Evolutionary conservation across 1,140 invertebrate genomes (phyloP).

Genomic region (Apocrypta bakeri): DNA sequence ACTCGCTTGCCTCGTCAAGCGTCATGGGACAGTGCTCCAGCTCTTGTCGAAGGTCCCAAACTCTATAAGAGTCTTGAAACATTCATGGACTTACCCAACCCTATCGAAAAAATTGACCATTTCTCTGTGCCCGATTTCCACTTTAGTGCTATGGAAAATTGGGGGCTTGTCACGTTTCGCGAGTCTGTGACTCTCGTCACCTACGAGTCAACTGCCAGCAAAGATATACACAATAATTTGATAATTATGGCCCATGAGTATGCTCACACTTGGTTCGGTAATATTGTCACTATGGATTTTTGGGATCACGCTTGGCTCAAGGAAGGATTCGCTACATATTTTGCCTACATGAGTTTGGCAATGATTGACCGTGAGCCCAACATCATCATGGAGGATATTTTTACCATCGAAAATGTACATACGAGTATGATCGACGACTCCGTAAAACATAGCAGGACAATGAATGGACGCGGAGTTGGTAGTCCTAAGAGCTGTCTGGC

Average conservation of each 20-base stretch:
- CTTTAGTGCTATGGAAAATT: slow-evolving; percentile 87
- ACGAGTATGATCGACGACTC: slow-evolving; percentile 77
- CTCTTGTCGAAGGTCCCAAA: slow-evolving; percentile 30
- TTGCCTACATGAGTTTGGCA: slow-evolving; percentile 79
- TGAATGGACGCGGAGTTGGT: slow-evolving; percentile 82
- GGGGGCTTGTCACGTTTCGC: slow-evolving; percentile 77
- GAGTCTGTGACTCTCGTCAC: slow-evolving; percentile 84
- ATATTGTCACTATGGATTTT: slow-evolving; percentile 84
- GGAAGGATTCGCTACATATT: slow-evolving; percentile 87
- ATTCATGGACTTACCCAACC: slow-evolving; percentile 53
- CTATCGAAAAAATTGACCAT: slow-evolving; percentile 79
- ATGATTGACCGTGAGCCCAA: slow-evolving; percentile 74
- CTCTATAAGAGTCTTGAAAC: slow-evolving; percentile 53
- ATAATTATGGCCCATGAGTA: slow-evolving; percentile 86
- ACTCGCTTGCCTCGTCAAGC: not conserved
- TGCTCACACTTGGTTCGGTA: slow-evolving; percentile 89
- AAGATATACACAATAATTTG: slow-evolving; percentile 77
- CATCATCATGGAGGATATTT: slow-evolving; percentile 88
- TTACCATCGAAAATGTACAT: slow-evolving; percentile 82
- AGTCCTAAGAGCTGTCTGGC: slow-evolving; percentile 80
- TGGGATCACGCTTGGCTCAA: slow-evolving; percentile 89
- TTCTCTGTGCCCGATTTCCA: slow-evolving; percentile 85
- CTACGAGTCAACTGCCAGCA: slow-evolving; percentile 74
- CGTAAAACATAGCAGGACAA: slow-evolving; percentile 80
- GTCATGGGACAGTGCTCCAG: slow-evolving; percentile 34